These are phyloP conservation scores for Eleginops maclovinus DNA, from an alignment of 2,113 vertebrate species.

Conservation along the genomic window DNA sequence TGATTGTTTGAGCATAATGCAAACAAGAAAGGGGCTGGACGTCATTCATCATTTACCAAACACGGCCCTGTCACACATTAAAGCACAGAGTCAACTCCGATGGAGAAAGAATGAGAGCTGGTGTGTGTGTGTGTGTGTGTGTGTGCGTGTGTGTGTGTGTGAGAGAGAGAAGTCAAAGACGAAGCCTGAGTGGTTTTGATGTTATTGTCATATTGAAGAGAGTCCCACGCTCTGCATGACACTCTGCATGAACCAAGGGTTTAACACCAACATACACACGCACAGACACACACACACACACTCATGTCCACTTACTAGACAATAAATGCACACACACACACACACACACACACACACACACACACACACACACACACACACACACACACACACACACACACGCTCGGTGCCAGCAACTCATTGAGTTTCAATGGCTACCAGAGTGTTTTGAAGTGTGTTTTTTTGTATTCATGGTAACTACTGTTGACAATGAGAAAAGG, in stretches of 20 bases:
- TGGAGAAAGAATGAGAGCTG: constrained; percentile 2
- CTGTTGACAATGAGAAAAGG: constrained; percentile 51
- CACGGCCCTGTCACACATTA: constrained; percentile 33
- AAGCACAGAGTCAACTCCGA: constrained; percentile 37
- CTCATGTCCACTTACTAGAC: no score
- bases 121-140: constrained; percentile 14
- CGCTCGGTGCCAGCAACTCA: constrained; percentile 41
- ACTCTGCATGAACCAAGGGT: constrained; percentile 57
- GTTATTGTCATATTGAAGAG: constrained; percentile 58
- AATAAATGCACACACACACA: constrained; percentile 22
- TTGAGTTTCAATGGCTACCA: constrained; percentile 24
- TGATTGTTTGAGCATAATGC: constrained; percentile 27
- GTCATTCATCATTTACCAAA: constrained; percentile 53
- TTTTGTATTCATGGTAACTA: constrained; percentile 57
- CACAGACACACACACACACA: constrained; percentile 26
- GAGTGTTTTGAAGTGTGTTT: constrained; percentile 60
- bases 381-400: constrained; percentile 42
- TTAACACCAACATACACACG: constrained; percentile 26
- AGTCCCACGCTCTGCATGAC: constrained; percentile 72
- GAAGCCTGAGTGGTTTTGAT: constrained; percentile 53
- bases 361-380: constrained; percentile 12
- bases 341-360: constrained; percentile 30
- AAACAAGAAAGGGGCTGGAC: not conserved
- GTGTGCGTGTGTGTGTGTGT: not conserved
- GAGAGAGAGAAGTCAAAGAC: constrained; percentile 55